Evolutionary conservation across 2,888 invertebrate genomes (phyloP), one percentile per base, ranked within the genome.

Genomic region (Priocnemis perturbator): DNA sequence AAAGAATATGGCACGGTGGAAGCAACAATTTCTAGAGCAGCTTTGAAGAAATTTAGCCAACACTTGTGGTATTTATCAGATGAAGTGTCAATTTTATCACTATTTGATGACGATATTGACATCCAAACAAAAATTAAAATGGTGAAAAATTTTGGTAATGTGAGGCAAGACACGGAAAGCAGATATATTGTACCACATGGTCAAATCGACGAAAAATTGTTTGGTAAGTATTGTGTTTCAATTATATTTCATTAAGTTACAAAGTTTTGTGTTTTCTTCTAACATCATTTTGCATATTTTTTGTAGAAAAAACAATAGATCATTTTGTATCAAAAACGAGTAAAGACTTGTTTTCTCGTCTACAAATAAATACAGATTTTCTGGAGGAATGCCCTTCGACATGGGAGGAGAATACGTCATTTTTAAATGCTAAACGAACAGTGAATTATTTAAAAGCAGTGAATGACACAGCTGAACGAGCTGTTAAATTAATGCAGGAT

Each of bases 61-160:
- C 69, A 73, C 58, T 48, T 73, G 17, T 73, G 73, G 69, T 67
- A 73, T 45, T 47, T 73, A 11, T 26, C 66, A 15, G 67, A 67
- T 14, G 64, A 69, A 50, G 9, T 67, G 11, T 45, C 59, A 0
- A 60, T 45, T 3, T 61, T 73, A 47, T 23, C 67, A 2, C 56
- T 73, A 17, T 69, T 69, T 48, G 68, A 71, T 44, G n/a, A 60
- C 11, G 37, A 61, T 17, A 26, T 71, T 55, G 19, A 64, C n/a
- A 7, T 53, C 7, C n/a, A 47, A 47, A 23, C 20, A 2, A 71
- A 71, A 56, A 60, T 3, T 14, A 37, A 64, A 60, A 71, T 58
- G 44, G 53, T 69, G 15, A 15, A 56, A 14, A 30, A 9, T 44
- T 9, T 44, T 7, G 14, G 9, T 44, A 14, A 14, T 44, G n/a